Evolutionary conservation across 1,140 invertebrate species (phyloP), one percentile per base, ranked within the genome.

Genomic region (Musca vetustissima): DNA sequence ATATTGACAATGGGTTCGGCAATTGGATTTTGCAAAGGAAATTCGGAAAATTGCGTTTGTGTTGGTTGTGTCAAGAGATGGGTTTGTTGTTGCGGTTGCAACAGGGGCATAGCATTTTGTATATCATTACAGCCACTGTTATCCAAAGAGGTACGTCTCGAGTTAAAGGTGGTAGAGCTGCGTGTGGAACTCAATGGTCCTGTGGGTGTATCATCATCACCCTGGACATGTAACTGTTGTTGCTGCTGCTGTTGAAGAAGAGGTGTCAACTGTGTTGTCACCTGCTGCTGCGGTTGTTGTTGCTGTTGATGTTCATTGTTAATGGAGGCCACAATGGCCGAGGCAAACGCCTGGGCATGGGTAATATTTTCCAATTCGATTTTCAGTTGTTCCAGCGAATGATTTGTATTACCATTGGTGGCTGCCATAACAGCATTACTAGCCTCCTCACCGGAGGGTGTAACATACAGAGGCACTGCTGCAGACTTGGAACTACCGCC

Each of bases 311-410:
- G 66, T 32, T 72, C 69, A 43, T 65, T 78, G 49, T 72, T 72
- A 21, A 80, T 78, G 3, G 78, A 80, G 13, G 78, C 75, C 43
- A 80, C 76, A 24, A 80, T 78, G 4, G 78, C 76, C 1, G 76
- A 76, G 13, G 78, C 78, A 55, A 80, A 74, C 0, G 81, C 78
- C 73, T 83, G 77, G 13, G 80, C 85, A 66, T 86, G 83, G 69
- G 85, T 86, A 64, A 86, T 82, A 69, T 86, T 85, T 68, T 86
- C 85, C n/a, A 86, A 73, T 64, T 84, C 85, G 64, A 86, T 86
- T 75, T 86, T 86, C 2, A 86, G 71, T 68, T 86, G 85, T 69
- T 86, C 85, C 50, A 86, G 74, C 7, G 85, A 86, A 67, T 85
- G 85, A 48, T 84, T 84, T 52, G 82, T 80, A 28, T 53, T 36